Conservation (phyloP, 2,797 vertebrate species). For the Synaphobranchus kaupii region DNA sequence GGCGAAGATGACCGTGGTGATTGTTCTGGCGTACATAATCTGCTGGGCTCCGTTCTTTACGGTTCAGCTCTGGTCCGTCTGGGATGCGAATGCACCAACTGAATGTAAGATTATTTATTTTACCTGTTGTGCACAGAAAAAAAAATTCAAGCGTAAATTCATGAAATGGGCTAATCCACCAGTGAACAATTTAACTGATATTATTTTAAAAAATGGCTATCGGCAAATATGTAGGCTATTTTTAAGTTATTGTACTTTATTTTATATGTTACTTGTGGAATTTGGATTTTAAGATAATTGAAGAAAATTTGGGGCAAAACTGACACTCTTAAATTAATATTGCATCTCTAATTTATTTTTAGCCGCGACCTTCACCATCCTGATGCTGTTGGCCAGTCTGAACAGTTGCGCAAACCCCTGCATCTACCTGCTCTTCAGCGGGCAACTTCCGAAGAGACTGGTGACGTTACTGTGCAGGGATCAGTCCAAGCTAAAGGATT, state of each 20-base stretch:
- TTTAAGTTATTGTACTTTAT: neutral
- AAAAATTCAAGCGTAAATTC: too few relatives aligned
- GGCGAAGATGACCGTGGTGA: conserved; percentile 76
- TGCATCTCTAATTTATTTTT: conserved; percentile 27
- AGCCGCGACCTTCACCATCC: conserved; percentile 70
- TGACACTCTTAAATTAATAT: neutral
- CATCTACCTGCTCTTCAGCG: conserved; percentile 73
- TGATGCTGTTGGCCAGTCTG: conserved; percentile 76
- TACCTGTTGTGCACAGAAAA: too few relatives aligned
- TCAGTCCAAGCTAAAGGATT: conserved; percentile 52
- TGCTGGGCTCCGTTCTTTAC: conserved; percentile 81
- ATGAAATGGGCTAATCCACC: neutral
- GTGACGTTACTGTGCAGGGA: conserved; percentile 46
- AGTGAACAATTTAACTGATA: neutral
- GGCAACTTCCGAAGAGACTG: conserved; percentile 56
- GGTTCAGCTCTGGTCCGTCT: conserved; percentile 79
- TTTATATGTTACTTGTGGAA: neutral
- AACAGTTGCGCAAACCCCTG: conserved; percentile 78
- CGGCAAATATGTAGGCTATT: neutral
- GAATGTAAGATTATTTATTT: conserved; percentile 63
- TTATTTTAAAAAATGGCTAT: too few relatives aligned
- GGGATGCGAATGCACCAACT: conserved; percentile 69
- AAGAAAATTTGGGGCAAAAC: neutral
- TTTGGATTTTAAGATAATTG: neutral
- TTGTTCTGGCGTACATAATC: conserved; percentile 71